Conservation (phyloP, 2,797 vertebrate species). For the Menidia menidia region DNA sequence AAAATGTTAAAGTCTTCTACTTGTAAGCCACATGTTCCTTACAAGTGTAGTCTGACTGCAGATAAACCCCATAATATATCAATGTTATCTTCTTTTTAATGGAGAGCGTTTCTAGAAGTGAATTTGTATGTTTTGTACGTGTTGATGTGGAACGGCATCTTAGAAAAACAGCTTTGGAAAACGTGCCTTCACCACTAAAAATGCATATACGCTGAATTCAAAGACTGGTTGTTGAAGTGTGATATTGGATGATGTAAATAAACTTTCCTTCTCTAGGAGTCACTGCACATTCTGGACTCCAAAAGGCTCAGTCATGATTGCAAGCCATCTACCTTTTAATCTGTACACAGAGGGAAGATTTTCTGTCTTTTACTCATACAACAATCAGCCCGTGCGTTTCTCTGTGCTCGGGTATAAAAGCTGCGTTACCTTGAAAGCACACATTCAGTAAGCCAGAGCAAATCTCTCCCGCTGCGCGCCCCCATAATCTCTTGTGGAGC, state of each 20-base stretch:
- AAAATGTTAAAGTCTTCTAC: not conserved
- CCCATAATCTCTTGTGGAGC: constrained; percentile 56
- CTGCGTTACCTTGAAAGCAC: constrained; percentile 55
- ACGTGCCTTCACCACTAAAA: not conserved
- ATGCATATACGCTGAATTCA: not conserved
- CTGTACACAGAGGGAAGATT: constrained; percentile 30
- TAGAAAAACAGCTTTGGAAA: not conserved
- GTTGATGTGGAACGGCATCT: not conserved
- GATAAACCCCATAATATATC: not conserved
- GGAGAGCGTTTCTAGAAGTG: not conserved
- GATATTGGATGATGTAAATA: not conserved
- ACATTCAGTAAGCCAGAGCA: constrained; percentile 42
- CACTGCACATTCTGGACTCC: not conserved
- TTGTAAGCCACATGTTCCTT: not conserved
- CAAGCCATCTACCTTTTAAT: constrained; percentile 34
- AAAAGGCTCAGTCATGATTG: not conserved
- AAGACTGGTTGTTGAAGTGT: not conserved
- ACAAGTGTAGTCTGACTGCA: not conserved
- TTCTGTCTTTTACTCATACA: constrained; percentile 38
- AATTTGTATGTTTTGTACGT: not conserved
- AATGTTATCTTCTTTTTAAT: not conserved
- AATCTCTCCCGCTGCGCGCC: constrained; percentile 48
- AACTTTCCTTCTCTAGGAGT: not conserved
- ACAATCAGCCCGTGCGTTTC: constrained; percentile 12
- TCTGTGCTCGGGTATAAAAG: constrained; percentile 33